Evolutionary conservation across 2,113 vertebrate genomes (phyloP).

Genomic region (Corvus cornix): DNA sequence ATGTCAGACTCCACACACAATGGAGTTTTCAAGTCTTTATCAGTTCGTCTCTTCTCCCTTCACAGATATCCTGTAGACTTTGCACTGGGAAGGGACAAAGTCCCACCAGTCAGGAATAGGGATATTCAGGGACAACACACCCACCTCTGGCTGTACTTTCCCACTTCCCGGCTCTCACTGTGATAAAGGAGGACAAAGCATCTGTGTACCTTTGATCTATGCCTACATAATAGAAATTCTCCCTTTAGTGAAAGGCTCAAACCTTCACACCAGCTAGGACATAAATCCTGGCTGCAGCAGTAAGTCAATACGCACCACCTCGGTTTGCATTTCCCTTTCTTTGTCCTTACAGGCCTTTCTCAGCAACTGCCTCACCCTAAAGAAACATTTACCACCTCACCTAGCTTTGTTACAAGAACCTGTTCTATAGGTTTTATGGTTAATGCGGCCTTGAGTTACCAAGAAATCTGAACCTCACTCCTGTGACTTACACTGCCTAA

Average conservation of each 20-base stretch:
- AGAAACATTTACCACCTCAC: not conserved
- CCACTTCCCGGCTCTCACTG: not conserved
- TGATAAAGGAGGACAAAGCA: not conserved
- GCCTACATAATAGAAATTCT: not conserved
- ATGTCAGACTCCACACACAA: not conserved
- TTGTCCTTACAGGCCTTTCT: not conserved
- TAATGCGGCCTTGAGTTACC: not conserved
- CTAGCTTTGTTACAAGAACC: slow-evolving; percentile 16
- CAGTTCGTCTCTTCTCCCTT: not conserved
- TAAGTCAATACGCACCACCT: not conserved
- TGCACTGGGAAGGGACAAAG: not conserved
- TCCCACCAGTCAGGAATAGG: not conserved
- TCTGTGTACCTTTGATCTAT: not conserved
- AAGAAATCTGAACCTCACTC: not conserved
- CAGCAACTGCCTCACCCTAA: slow-evolving; percentile 9
- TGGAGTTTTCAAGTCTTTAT: not conserved
- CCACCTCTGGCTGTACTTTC: not conserved
- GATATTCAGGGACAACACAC: not conserved
- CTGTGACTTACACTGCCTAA: not conserved
- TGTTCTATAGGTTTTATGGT: slow-evolving; percentile 38
- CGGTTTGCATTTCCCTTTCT: slow-evolving; percentile 3
- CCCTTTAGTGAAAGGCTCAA: not conserved
- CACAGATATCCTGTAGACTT: not conserved
- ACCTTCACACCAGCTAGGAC: not conserved
- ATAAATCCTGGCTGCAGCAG: not conserved